These are phyloP conservation scores for Dasypus novemcinctus DNA, from an alignment of 2,113 vertebrate genomes.

Conservation along the genomic window DNA sequence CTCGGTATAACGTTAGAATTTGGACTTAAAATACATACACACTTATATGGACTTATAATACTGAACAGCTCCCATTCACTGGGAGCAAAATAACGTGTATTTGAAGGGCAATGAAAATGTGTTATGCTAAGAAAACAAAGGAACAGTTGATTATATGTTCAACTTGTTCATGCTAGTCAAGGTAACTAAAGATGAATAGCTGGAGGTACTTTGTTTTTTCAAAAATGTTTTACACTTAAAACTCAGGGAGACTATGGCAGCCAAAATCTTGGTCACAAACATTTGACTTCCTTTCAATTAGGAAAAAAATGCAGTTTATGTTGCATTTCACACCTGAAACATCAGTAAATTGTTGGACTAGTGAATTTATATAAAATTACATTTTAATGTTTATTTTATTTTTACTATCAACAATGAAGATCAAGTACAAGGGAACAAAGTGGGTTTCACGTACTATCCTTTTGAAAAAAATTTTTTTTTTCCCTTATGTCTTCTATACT, in stretches of 20 bases:
- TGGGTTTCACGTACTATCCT: background rate
- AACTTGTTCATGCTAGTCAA: background rate
- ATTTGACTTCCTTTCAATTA: background rate
- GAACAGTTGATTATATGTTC: conserved; percentile 8
- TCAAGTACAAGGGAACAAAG: background rate
- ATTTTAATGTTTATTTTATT: background rate
- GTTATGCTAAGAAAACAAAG: conserved; percentile 34
- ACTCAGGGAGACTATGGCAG: background rate
- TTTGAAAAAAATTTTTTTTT: background rate
- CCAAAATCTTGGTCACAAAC: background rate
- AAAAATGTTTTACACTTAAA: conserved; percentile 22
- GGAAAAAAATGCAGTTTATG: background rate
- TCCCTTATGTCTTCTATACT: background rate
- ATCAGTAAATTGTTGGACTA: background rate
- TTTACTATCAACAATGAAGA: background rate
- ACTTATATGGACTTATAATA: background rate
- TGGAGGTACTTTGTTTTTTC: background rate
- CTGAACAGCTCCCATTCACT: background rate
- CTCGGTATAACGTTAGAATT: conserved; percentile 18
- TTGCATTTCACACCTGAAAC: background rate
- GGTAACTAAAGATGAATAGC: background rate
- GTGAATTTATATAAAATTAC: background rate
- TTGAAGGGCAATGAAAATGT: conserved; percentile 19
- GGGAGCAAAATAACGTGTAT: background rate
- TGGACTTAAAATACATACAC: conserved; percentile 17